Percentiles rank a stretch among this genome's conserved stretches.
Conservation (phyloP, 2,113 vertebrate genomes). For the Cathartes aura region DNA sequence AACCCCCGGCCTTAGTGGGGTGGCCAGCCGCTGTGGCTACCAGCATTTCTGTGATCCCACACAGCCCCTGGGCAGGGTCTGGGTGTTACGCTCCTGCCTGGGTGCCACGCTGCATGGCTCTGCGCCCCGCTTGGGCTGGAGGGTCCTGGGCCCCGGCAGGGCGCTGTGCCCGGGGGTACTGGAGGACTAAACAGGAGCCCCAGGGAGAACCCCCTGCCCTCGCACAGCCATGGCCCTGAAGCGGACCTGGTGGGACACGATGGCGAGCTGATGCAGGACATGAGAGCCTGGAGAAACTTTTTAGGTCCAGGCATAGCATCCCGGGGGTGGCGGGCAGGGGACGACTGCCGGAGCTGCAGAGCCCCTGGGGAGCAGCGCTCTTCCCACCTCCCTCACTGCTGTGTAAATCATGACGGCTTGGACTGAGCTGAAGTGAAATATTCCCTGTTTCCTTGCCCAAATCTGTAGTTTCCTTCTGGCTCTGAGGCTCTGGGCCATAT, state of each 20-base stretch:
- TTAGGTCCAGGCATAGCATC: neutral
- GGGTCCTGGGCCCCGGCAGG: neutral
- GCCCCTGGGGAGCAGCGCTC: neutral
- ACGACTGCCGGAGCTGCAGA: neutral
- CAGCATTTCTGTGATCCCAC: fast-evolving
- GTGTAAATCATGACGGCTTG: slow-evolving; percentile 42
- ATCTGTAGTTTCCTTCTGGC: slow-evolving; percentile 63
- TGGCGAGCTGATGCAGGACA: fast-evolving
- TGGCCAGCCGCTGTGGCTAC: fast-evolving
- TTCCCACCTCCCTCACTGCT: neutral
- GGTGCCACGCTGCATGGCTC: fast-evolving
- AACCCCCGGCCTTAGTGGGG: no score
- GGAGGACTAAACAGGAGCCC: neutral
- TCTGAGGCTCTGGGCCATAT: slow-evolving; percentile 59
- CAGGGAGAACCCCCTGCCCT: fast-evolving
- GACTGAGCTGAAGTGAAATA: slow-evolving; percentile 54
- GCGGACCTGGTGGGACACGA: neutral
- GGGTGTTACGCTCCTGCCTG: neutral
- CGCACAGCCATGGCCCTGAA: neutral
- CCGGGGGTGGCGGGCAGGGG: neutral
- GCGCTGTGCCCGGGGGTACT: neutral
- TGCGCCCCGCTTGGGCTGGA: fast-evolving
- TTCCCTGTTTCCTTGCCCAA: slow-evolving; percentile 66
- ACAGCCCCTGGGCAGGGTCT: neutral
- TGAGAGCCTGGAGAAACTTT: neutral